A percentile compares a stretch with the other conserved stretches of the same genome.
phyloP scores from a whole-genome alignment of 64 coral and sea anemone species.

The Exaiptasia diaphana region DNA sequence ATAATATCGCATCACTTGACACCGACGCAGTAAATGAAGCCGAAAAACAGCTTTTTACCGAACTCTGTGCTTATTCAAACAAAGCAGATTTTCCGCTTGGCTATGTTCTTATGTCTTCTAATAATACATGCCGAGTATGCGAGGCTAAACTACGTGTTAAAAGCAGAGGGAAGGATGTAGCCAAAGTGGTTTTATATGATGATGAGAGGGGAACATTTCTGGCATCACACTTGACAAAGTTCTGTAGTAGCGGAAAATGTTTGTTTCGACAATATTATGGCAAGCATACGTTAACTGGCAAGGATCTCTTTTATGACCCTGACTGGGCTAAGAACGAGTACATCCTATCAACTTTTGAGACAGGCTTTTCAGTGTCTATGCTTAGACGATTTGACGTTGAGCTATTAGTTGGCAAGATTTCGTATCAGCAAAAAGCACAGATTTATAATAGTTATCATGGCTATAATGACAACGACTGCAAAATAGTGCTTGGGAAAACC shows the following conservation, averaged over 20 bases:
- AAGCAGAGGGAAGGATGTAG: neutral
- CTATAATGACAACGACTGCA: neutral
- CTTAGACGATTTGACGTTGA: neutral
- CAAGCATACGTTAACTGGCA: too few species aligned
- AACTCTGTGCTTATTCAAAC: neutral
- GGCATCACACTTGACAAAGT: neutral
- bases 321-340: neutral
- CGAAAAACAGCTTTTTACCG: neutral
- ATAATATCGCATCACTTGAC: neutral
- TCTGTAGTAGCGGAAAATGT: too few species aligned
- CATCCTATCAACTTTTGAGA: neutral
- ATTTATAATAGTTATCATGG: neutral
- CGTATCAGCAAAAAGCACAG: neutral
- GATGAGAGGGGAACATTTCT: neutral
- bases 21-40: neutral
- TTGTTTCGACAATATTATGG: too few species aligned
- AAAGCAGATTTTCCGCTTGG: neutral
- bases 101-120: neutral
- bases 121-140: neutral
- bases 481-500: neutral
- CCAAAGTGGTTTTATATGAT: neutral
- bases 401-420: neutral
- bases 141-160: neutral
- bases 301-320: neutral
- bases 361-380: neutral